A percentile compares a stretch with the other conserved stretches of the same genome.
Conservation (phyloP, 2,797 vertebrate genomes). For the Xiphorhynchus erythropygius region DNA sequence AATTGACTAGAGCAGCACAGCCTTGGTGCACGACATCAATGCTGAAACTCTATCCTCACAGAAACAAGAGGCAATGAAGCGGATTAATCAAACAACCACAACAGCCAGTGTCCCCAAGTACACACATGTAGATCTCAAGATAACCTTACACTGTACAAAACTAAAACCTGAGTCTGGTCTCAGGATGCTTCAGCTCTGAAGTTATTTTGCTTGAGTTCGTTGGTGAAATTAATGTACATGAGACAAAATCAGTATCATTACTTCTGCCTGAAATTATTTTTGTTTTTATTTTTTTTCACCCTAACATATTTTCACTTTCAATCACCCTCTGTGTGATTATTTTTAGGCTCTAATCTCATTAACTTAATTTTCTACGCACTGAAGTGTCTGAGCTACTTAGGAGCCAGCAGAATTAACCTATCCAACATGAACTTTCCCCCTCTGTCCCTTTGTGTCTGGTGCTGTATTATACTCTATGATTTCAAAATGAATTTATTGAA, state of each 20-base stretch:
- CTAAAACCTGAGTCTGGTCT: neutral
- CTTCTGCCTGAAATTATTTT: neutral
- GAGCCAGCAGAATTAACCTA: neutral
- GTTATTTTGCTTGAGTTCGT: neutral
- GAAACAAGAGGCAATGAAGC: neutral
- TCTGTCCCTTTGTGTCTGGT: neutral
- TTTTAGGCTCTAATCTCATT: neutral
- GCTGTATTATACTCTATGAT: neutral
- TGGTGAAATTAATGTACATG: neutral
- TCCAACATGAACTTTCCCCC: neutral
- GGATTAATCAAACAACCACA: neutral
- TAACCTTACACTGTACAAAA: neutral
- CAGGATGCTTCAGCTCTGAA: neutral
- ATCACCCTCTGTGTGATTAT: neutral
- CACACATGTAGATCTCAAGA: accelerated
- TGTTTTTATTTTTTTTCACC: neutral
- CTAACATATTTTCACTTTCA: neutral
- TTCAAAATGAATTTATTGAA: neutral
- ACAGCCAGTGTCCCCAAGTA: neutral
- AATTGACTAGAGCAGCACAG: neutral
- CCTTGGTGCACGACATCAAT: neutral
- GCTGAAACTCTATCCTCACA: neutral
- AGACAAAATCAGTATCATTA: neutral
- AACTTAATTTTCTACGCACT: neutral
- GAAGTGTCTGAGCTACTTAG: neutral